Percentiles rank a stretch among this genome's conserved stretches.
phyloP scores from a whole-genome alignment of 2,797 vertebrate species.

The Propithecus perrieri region DNA sequence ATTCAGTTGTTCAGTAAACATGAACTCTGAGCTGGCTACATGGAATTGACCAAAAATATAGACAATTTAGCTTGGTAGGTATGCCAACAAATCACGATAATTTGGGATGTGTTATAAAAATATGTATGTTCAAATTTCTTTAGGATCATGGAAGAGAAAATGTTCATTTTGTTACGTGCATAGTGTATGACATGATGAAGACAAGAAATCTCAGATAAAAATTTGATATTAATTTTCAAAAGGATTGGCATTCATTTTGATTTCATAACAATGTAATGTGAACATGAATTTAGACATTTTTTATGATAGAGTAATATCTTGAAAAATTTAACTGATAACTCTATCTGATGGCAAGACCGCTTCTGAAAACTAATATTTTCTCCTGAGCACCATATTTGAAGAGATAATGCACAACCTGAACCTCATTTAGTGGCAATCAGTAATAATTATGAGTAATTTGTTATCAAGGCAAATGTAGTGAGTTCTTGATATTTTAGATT shows the following conservation, averaged over 20 bases:
- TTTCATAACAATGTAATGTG: background rate
- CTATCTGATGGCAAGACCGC: background rate
- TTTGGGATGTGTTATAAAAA: background rate
- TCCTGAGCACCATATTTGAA: background rate
- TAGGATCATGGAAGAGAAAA: background rate
- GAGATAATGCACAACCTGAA: background rate
- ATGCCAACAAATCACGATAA: background rate
- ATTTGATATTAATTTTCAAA: background rate
- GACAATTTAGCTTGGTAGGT: background rate
- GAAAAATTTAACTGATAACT: background rate
- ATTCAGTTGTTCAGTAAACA: background rate
- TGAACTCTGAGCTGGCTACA: background rate
- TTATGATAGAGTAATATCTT: background rate
- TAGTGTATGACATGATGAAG: background rate
- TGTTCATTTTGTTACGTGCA: background rate
- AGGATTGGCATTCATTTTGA: background rate
- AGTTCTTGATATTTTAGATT: background rate
- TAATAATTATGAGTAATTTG: background rate
- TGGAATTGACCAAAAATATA: background rate
- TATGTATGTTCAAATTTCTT: background rate
- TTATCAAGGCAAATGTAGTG: background rate
- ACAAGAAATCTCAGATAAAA: background rate
- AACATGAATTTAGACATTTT: background rate
- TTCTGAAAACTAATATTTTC: background rate
- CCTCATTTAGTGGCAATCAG: background rate